Percentiles rank a stretch among this genome's conserved stretches.
These are phyloP conservation scores for Lepidotrigona ventralis DNA, from an alignment of 1,140 invertebrate species.

Conservation along the genomic window DNA sequence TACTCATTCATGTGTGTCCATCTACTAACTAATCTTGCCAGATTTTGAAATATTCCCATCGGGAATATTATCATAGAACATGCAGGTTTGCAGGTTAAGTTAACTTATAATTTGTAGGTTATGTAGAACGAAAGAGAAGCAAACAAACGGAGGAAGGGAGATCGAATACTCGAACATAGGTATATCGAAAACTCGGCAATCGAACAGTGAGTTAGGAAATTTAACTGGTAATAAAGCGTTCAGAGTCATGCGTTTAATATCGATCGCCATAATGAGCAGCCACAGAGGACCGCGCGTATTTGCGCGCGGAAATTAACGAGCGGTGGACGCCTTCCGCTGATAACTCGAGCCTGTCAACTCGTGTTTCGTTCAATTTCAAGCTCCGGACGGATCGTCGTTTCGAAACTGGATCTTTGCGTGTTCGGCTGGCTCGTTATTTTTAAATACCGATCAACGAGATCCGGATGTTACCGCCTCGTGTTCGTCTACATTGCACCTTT, in stretches of 20 bases:
- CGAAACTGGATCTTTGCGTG: slow-evolving; percentile 45
- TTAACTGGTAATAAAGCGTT: slow-evolving; percentile 1
- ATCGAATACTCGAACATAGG: not conserved
- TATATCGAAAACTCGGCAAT: not conserved
- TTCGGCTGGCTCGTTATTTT: slow-evolving; percentile 58
- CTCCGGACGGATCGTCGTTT: slow-evolving; percentile 1
- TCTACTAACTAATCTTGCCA: too few species aligned
- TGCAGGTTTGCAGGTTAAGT: too few species aligned
- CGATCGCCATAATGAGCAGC: slow-evolving; percentile 1
- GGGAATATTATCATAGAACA: too few species aligned
- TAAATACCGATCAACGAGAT: slow-evolving; percentile 60
- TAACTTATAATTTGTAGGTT: too few species aligned
- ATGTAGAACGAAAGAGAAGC: too few species aligned
- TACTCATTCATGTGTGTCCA: too few species aligned
- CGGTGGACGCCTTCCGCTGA: not conserved
- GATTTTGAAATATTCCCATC: too few species aligned
- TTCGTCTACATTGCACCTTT: not conserved
- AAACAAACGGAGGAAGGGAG: not conserved
- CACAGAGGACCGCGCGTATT: not conserved
- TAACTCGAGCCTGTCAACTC: slow-evolving; percentile 50
- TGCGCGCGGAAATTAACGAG: slow-evolving; percentile 19
- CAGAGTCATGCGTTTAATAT: slow-evolving; percentile 4
- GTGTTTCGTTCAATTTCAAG: slow-evolving; percentile 45
- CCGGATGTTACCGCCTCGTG: not conserved
- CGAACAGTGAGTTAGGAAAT: not conserved